Conservation (phyloP, 1,140 invertebrate species). For the Bombus confusus region DNA sequence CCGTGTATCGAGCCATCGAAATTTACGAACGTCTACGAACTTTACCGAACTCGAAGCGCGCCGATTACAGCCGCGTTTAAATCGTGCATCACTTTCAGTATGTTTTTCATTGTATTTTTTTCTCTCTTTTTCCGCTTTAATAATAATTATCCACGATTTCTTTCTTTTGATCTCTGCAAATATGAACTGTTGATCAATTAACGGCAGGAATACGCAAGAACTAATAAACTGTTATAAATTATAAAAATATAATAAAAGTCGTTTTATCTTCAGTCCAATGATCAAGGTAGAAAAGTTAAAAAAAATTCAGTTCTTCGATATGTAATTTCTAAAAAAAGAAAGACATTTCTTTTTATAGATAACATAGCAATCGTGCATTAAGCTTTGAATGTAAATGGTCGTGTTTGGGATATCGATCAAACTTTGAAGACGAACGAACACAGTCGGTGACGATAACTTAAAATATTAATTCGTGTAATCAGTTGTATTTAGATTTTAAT, state of each 20-base stretch:
- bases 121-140: neutral
- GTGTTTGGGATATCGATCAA: constrained; percentile 60
- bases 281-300: neutral
- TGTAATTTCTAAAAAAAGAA: neutral
- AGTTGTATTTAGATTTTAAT: constrained; percentile 2
- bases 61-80: constrained; percentile 14
- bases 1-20: constrained; percentile 38
- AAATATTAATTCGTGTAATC: neutral
- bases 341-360: neutral
- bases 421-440: constrained; percentile 3
- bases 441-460: neutral
- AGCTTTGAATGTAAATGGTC: neutral
- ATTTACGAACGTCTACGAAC: constrained; percentile 35
- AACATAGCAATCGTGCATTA: neutral
- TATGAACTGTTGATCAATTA: neutral
- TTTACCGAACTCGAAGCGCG: constrained; percentile 29
- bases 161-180: neutral
- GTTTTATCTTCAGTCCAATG: neutral
- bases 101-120: neutral
- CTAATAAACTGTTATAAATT: neutral
- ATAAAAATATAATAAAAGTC: neutral
- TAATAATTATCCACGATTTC: neutral
- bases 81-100: neutral
- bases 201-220: neutral
- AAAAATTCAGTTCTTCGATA: neutral